phyloP scores from a whole-genome alignment of 2,888 invertebrate species.

The Trichogramma dendrolimi region DNA sequence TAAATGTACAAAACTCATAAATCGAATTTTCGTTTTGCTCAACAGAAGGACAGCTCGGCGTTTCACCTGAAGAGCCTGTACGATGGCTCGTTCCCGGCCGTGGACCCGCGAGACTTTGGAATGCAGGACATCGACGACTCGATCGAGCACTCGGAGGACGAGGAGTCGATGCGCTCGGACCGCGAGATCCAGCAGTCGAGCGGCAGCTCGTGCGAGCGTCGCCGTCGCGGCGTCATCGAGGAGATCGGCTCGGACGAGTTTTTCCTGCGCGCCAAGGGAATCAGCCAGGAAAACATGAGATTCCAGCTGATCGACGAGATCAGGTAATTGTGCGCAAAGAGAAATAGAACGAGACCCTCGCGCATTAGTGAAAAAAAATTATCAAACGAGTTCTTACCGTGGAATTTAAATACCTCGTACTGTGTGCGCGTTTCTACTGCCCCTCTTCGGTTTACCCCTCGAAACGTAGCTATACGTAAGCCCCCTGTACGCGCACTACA shows the following conservation, averaged over 20 bases:
- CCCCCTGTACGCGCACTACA: no score
- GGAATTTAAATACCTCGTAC: no score
- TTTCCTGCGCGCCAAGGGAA: conserved; percentile 76
- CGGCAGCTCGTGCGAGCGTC: conserved; percentile 58
- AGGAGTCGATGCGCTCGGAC: conserved; percentile 47
- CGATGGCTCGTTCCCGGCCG: conserved; percentile 33
- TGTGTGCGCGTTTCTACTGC: no score
- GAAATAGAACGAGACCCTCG: no score
- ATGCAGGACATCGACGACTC: conserved; percentile 28
- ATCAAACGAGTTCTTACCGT: no score
- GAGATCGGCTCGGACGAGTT: conserved; percentile 86
- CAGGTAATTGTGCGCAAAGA: conserved; percentile 11
- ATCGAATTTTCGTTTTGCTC: no score
- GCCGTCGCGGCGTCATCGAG: conserved; percentile 68
- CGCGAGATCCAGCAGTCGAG: conserved; percentile 60
- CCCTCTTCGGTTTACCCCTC: no score
- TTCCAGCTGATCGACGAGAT: conserved; percentile 22
- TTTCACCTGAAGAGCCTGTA: not conserved
- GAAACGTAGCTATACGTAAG: no score
- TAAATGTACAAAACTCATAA: no score
- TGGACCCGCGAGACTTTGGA: conserved; percentile 41
- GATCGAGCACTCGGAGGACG: conserved; percentile 35
- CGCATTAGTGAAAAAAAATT: no score
- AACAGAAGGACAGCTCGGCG: no score
- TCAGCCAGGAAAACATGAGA: conserved; percentile 77